Percentiles rank a stretch among this genome's conserved stretches.
Evolutionary conservation across 2,797 vertebrate species (phyloP).

Genomic region (Centropyge bicolor): DNA sequence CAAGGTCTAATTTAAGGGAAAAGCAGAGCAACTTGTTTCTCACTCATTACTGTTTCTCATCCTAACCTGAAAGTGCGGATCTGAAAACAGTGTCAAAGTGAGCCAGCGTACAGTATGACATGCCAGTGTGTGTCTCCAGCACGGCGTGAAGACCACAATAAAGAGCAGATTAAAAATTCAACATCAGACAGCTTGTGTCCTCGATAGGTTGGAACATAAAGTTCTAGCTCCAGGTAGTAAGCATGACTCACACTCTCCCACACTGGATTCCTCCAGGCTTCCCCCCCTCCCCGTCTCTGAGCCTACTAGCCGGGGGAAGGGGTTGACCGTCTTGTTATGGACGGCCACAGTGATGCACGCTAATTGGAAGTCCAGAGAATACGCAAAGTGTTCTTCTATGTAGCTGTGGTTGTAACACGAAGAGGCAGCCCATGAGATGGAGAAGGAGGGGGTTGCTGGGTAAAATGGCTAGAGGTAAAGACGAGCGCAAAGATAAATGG

Average conservation of each 20-base stretch:
- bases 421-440: constrained; percentile 48
- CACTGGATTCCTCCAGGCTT: constrained; percentile 43
- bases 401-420: constrained; percentile 39
- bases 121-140: constrained; percentile 15
- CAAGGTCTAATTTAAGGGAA: not conserved
- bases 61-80: not conserved
- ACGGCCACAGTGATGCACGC: constrained; percentile 63
- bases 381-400: constrained; percentile 47
- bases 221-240: constrained; percentile 63
- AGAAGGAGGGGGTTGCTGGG: constrained; percentile 24
- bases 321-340: constrained; percentile 48
- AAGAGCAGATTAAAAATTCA: constrained; percentile 68
- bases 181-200: constrained; percentile 63
- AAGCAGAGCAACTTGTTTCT: not conserved
- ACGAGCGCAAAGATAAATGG: constrained; percentile 36
- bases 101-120: constrained; percentile 2
- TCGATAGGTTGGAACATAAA: constrained; percentile 70
- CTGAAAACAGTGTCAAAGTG: constrained; percentile 13
- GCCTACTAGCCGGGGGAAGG: not conserved
- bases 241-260: constrained; percentile 54
- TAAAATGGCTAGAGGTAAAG: constrained; percentile 49
- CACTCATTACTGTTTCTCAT: not conserved
- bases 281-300: constrained; percentile 16
- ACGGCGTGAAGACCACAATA: constrained; percentile 42
- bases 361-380: constrained; percentile 64